Conservation (phyloP, 2,113 vertebrate genomes). For the Rattus rattus region DNA sequence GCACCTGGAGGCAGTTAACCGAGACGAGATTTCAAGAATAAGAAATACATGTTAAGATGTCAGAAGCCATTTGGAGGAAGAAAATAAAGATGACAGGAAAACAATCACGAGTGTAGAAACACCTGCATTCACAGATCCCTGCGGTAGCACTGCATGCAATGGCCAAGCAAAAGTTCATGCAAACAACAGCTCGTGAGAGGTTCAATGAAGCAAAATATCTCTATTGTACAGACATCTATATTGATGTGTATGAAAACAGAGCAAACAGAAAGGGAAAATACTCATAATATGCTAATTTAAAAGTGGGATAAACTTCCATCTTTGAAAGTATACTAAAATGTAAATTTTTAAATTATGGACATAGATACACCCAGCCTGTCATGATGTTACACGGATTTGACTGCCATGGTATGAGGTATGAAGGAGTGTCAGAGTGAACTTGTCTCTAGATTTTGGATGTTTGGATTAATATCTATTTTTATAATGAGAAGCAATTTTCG, state of each 20-base stretch:
- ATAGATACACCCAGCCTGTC: not conserved
- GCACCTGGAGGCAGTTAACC: not conserved
- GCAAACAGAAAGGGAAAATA: not conserved
- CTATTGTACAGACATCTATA: not conserved
- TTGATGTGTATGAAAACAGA: not conserved
- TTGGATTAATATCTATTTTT: not conserved
- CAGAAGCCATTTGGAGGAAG: not conserved
- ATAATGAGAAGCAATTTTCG: slow-evolving; percentile 9
- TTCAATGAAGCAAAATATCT: not conserved
- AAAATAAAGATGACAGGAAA: not conserved
- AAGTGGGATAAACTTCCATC: not conserved
- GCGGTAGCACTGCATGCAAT: not conserved
- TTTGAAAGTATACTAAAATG: not conserved
- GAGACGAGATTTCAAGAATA: not conserved
- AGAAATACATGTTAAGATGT: not conserved
- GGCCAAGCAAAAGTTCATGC: not conserved
- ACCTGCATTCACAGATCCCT: not conserved
- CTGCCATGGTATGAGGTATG: not conserved
- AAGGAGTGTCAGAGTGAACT: not conserved
- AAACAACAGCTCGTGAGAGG: not conserved
- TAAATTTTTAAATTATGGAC: not conserved
- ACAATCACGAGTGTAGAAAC: not conserved
- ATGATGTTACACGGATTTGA: not conserved
- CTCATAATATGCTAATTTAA: not conserved
- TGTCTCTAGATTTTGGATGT: not conserved